Conservation (phyloP, 2,797 vertebrate species). For the Bucorvus abyssinicus region DNA sequence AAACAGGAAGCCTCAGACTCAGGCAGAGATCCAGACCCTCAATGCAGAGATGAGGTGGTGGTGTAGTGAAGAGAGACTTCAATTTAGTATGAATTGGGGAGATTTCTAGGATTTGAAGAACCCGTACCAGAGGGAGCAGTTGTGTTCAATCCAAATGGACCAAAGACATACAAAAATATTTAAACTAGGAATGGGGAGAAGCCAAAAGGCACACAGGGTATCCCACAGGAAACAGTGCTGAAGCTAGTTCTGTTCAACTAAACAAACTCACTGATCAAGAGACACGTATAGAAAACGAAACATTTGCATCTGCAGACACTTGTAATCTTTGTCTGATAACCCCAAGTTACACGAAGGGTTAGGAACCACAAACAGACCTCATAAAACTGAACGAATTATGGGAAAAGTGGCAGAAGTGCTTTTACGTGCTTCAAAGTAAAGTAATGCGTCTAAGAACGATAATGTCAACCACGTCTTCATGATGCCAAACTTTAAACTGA, state of each 20-base stretch:
- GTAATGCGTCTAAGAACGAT: background rate
- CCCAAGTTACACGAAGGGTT: background rate
- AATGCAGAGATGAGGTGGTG: background rate
- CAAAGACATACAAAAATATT: background rate
- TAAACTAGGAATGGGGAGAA: background rate
- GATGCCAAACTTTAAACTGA: background rate
- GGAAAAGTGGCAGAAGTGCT: background rate
- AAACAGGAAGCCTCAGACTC: background rate
- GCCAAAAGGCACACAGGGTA: background rate
- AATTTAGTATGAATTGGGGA: background rate
- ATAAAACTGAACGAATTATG: background rate
- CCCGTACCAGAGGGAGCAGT: background rate
- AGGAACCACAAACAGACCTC: background rate
- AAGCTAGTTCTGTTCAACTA: background rate
- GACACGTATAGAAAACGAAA: background rate
- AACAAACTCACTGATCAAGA: background rate
- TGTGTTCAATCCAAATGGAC: background rate
- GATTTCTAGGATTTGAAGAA: background rate
- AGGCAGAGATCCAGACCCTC: background rate
- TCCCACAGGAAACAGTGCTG: background rate
- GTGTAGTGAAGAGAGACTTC: background rate
- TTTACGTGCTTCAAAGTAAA: background rate
- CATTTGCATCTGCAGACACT: background rate
- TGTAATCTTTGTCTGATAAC: background rate
- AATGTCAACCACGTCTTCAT: background rate